Evolutionary conservation across 2,888 invertebrate species (phyloP), one percentile per base, ranked within the genome.

Genomic region (Caradrina clavipalpis): DNA sequence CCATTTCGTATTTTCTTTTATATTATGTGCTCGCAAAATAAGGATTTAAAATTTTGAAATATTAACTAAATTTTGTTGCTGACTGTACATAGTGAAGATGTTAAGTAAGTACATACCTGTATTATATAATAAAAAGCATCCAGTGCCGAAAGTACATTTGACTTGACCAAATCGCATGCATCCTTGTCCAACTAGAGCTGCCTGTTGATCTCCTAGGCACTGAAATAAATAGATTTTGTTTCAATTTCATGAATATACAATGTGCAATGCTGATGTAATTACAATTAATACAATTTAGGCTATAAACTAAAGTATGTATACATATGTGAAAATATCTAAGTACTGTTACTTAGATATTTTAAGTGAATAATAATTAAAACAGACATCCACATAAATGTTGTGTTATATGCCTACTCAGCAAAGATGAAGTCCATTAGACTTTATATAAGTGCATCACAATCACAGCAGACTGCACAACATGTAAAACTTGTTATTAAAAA

Each of bases 141-240:
- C 99, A 64, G 99, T 99, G 57, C 99, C 98, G 91, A 98, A 99
- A 69, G 99, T 99, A 92, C 98, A 98, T 92, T 99, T 99, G 17
- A 99, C 98, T 95, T 98, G 98, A 6, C 99, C 99, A 86, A 97
- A 97, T 86, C 97, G 97, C 88, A 98, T 97, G 87, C 99, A 99
- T 87, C 98, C 97, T 93, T 99, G 99, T 1, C 99, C 99, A 22
- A 99, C 97, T 62, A 99, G 92, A 5, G 99, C 98, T 55, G 99
- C 98, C 91, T 99, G 99, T 94, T 99, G 99, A 92, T 99, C 99
- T 45, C 99, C 99, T 81, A 99, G 96, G 88, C 98, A 98, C 98
- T 98, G 89, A 65, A 94, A 92, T 73, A 73, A 69, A 81, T 47
- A 67, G 35, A 39, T 21, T 19, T 22, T 17, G 15, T 35, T 47